These are phyloP conservation scores for Rhegmatorhina hoffmannsi DNA, from an alignment of 2,113 vertebrate species.

Conservation along the genomic window DNA sequence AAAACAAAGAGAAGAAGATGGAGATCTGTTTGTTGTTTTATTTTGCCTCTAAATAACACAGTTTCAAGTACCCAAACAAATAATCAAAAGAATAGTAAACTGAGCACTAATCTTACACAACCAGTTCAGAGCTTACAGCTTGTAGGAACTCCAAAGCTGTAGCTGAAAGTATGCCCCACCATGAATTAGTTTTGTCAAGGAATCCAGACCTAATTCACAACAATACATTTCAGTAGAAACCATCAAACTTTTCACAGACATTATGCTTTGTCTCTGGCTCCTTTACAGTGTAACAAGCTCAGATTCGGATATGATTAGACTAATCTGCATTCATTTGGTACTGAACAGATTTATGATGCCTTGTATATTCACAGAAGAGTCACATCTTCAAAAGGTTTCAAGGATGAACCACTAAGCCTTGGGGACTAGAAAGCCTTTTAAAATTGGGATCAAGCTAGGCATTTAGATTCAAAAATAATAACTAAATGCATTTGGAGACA, in stretches of 20 bases:
- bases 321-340: not conserved
- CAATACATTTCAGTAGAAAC: not conserved
- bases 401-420: not conserved
- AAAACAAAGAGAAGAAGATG: not conserved
- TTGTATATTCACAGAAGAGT: not conserved
- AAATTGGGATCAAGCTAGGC: not conserved
- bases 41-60: not conserved
- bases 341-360: not conserved
- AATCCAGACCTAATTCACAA: not conserved
- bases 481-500: slow-evolving; percentile 37
- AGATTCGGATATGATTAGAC: not conserved
- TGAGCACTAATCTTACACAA: not conserved
- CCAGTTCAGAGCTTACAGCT: not conserved
- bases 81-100: not conserved
- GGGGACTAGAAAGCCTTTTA: not conserved
- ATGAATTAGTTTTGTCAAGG: not conserved
- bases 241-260: not conserved
- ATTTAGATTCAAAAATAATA: slow-evolving; percentile 38
- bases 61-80: not conserved
- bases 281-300: not conserved
- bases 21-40: not conserved
- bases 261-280: not conserved
- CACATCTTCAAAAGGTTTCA: not conserved
- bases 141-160: not conserved
- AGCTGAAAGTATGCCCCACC: not conserved